Evolutionary conservation across 2,113 vertebrate species (phyloP).

Genomic region (Hemiscyllium ocellatum): DNA sequence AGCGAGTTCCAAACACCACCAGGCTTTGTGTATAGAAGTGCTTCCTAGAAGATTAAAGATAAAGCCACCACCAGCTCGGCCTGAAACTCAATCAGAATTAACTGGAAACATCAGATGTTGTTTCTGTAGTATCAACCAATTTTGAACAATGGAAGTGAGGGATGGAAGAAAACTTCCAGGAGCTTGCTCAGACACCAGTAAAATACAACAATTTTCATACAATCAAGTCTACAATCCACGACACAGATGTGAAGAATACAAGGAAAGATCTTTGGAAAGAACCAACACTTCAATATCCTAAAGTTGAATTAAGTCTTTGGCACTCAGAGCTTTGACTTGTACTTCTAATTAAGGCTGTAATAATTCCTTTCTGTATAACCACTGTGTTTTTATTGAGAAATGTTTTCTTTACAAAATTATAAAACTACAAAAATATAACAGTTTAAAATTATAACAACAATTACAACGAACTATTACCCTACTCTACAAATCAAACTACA

Average conservation of each 20-base stretch:
- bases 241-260: not conserved
- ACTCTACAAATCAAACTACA: too few species aligned
- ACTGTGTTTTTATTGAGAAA: not conserved
- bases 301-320: not conserved
- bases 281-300: not conserved
- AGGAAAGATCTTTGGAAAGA: not conserved
- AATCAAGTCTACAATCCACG: not conserved
- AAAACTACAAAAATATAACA: too few species aligned
- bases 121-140: not conserved
- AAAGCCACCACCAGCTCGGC: not conserved
- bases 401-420: too few species aligned
- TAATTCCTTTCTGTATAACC: not conserved
- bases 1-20: too few species aligned
- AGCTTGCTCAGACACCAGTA: not conserved
- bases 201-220: not conserved
- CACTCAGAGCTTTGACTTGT: not conserved
- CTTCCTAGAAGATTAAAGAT: not conserved
- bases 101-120: not conserved
- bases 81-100: not conserved
- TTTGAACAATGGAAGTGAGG: not conserved
- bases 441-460: too few species aligned
- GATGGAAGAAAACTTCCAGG: not conserved
- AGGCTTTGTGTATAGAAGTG: too few species aligned
- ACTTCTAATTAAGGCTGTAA: not conserved
- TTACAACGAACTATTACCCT: too few species aligned